A percentile compares a stretch with the other conserved stretches of the same genome.
Evolutionary conservation across 2,888 invertebrate species (phyloP).

Genomic region (Pyrrhosoma nymphula): DNA sequence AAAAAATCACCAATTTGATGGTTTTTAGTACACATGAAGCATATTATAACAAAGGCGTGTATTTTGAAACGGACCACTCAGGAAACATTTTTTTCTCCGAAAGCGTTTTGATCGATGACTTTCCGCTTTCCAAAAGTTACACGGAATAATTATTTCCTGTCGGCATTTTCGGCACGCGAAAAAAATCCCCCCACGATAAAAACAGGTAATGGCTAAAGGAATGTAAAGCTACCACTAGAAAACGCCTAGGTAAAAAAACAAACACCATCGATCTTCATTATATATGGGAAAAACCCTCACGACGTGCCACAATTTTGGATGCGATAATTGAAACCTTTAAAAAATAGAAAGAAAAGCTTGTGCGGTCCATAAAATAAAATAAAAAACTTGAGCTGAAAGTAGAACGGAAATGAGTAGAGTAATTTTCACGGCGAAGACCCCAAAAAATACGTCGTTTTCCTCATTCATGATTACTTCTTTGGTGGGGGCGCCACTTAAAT

Average conservation of each 20-base stretch:
- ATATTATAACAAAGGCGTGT: no score
- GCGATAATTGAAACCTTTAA: neutral
- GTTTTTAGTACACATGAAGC: no score
- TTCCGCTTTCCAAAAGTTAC: neutral
- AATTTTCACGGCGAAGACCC: neutral
- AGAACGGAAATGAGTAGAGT: neutral
- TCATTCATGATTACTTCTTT: neutral
- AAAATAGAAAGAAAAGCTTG: neutral
- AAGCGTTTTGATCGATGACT: neutral
- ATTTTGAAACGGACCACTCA: neutral
- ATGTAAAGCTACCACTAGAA: neutral
- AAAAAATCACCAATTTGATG: no score
- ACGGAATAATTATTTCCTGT: neutral
- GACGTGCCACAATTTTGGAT: neutral
- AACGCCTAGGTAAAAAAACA: neutral
- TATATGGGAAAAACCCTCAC: neutral
- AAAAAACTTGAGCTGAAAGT: neutral
- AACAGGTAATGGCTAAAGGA: neutral
- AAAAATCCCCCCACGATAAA: neutral
- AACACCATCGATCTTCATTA: constrained; percentile 21
- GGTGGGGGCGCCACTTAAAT: neutral
- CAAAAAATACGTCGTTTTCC: neutral
- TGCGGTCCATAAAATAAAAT: neutral
- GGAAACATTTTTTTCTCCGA: neutral
- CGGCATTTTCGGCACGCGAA: neutral